Base-by-base conservation (phyloP, 2,888 invertebrate genomes). In the Ephialtes manifestator region DNA sequence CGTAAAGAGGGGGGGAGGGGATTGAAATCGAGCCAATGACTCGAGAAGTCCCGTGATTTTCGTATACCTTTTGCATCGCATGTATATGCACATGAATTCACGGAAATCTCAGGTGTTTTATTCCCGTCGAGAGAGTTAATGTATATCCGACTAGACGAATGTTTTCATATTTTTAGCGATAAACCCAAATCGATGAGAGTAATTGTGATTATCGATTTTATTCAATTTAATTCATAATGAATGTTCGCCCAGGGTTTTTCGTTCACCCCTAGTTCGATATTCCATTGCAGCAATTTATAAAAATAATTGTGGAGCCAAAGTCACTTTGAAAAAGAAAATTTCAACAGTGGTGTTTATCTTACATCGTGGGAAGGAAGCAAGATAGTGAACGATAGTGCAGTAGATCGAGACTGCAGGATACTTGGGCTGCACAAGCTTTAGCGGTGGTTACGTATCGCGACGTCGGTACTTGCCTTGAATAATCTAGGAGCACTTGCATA, bases 1-100 rank as follows among this genome's bases (percentile, higher is more conserved):
- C 79, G 74, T 20, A 18, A 11, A 58, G 58, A 15, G 60, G 35
- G n/a, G 5, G 35, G 31, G 58, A n/a, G 31, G 60, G 80, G 81
- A 86, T 86, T 86, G 87, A 87, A 87, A 86, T 87, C 82, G 85
- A 86, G 82, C 86, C 86, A 86, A 84, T 86, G 87, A 87, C 86
- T 87, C 84, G 84, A 82, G 80, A 84, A 86, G 84, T 80, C 65
- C 58, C 43, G 72, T 72, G 83, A 85, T 82, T 82, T 65, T 35
- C 35, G 43, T 65, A 2, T 68, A 67, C 82, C 71, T 85, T 76
- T 85, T 76, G 71, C 79, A 72, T 79, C 71, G 65, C 11, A 55
- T 77, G 31, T 81, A 65, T 71, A 77, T 60, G 70, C 72, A 58
- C 76, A 68, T 77, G 67, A 80, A 80, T 80, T 68, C 46, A 31